Evolutionary conservation across 2,113 vertebrate species (phyloP), one percentile per base, ranked within the genome.

Genomic region (Ptilonorhynchus violaceus): DNA sequence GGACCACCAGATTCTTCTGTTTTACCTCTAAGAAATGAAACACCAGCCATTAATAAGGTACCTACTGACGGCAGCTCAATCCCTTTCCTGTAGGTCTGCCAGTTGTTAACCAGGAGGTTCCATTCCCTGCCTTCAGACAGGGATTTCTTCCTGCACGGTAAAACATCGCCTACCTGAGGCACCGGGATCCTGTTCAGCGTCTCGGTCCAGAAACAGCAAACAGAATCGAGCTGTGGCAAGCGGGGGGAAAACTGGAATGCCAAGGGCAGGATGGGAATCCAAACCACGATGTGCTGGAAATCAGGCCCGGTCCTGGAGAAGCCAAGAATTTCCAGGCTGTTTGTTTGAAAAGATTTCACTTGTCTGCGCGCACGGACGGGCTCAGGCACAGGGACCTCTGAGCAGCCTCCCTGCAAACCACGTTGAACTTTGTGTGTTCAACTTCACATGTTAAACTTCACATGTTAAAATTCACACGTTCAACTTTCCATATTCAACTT

Each of bases 161-260:
- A 98, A 97, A 97, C 96, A 92, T 97, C 92, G 67, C 97, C 97
- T 98, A 98, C 98, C 97, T 98, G 97, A 97, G 98, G 95, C 98
- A 97, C 96, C 79, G 41, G 97, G 97, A 98, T 98, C 97, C 95
- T 97, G 83, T 98, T 98, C 97, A 92, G 91, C 46, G 11, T 14
- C 95, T 39, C 69, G 14, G 89, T 98, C 98, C 98, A 98, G 98
- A 98, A 98, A 98, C 97, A 98, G 98, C 98, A 98, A 98, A 98
- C 91, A 97, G 97, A 98, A 97, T 98, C 97, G 97, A 93, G 95
- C 97, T 97, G 97, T 96, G 96, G 97, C 98, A 98, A 97, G 97
- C 96, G 63, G 81, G 83, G 96, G 96, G 93, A 85, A 91, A 97
- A 96, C 52, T 95, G 95, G 96, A 97, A 97, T 97, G 97, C 97